A percentile compares a stretch with the other conserved stretches of the same genome.
Conservation (phyloP, 2,797 vertebrate species). For the Streptopelia turtur region DNA sequence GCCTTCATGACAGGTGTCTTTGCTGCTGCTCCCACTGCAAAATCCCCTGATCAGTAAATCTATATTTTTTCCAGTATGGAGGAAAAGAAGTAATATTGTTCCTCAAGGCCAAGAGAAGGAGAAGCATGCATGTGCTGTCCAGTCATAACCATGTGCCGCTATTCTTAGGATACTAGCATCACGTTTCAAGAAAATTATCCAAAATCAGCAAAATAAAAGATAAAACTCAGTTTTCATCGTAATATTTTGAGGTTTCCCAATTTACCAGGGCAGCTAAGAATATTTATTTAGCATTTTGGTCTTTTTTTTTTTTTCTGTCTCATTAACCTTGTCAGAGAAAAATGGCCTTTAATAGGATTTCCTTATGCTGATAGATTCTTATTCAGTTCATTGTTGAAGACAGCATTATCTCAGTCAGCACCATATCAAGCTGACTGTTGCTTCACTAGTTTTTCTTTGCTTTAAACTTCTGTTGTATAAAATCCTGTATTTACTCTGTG, state of each 20-base stretch:
- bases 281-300: background rate
- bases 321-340: background rate
- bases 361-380: background rate
- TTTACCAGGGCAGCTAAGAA: background rate
- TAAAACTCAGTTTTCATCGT: background rate
- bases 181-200: background rate
- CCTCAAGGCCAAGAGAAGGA: background rate
- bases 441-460: background rate
- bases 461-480: background rate
- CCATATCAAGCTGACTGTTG: background rate
- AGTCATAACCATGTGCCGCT: background rate
- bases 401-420: background rate
- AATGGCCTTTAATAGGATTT: background rate
- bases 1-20: background rate
- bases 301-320: background rate
- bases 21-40: background rate
- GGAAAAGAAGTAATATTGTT: background rate
- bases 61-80: background rate
- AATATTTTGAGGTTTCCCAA: background rate
- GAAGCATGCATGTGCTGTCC: background rate
- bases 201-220: background rate
- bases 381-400: background rate
- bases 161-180: background rate
- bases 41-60: background rate
- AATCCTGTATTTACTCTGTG: background rate